Evolutionary conservation across 2,113 vertebrate genomes (phyloP).

Genomic region (Pteropus alecto): DNA sequence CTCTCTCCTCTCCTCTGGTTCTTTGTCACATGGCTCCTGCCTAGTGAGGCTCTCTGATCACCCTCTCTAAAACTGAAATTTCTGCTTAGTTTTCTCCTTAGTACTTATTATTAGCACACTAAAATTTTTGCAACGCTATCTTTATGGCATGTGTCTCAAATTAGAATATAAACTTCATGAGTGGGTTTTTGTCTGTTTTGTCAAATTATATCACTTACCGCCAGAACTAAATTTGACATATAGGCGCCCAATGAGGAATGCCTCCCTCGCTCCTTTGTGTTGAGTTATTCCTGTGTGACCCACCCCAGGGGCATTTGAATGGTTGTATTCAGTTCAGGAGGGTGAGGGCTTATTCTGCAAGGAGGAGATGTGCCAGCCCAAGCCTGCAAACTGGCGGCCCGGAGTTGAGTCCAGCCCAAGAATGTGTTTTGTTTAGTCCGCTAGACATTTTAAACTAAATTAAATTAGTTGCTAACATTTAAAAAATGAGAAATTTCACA

Average conservation of each 20-base stretch:
- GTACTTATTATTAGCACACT: background rate
- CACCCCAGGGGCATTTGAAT: background rate
- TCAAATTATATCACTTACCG: background rate
- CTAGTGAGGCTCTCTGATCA: background rate
- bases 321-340: background rate
- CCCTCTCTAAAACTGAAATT: background rate
- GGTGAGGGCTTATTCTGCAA: background rate
- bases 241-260: background rate
- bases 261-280: background rate
- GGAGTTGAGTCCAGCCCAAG: slow-evolving; percentile 1
- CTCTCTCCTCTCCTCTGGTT: background rate
- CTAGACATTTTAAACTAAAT: slow-evolving; percentile 42
- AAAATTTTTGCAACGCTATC: background rate
- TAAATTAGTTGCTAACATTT: slow-evolving; percentile 40
- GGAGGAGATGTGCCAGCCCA: background rate
- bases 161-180: background rate
- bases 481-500: background rate
- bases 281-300: background rate
- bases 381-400: background rate
- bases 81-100: background rate
- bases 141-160: background rate
- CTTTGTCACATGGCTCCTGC: background rate
- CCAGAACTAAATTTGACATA: background rate
- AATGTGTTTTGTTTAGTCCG: slow-evolving; percentile 55
- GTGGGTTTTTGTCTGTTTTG: background rate